Evolutionary conservation across 1,140 invertebrate species (phyloP), one percentile per base, ranked within the genome.

Genomic region (Zaprionus vittiger): DNA sequence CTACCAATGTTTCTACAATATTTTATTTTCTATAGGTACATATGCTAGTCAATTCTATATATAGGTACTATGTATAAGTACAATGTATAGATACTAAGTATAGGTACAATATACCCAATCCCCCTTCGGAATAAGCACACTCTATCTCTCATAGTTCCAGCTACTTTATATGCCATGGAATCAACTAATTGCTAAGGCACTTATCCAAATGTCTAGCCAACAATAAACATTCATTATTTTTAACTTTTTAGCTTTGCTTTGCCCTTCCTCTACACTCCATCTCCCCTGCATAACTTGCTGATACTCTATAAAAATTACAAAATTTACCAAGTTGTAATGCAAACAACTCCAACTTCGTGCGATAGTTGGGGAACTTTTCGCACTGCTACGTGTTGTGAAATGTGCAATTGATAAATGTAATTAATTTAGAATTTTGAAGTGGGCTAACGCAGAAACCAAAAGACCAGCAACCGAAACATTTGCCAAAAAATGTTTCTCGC

Each of bases 371-470:
- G 9, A 52, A 52, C 47, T 52, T 52, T 52, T 22, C 11, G 11
- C 15, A 47, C n/a, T 47, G 20, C 20, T 22, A 14, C 20, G 20
- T 52, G 47, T 24, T 52, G 20, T 6, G 22, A 55, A 68, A 60
- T 62, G n/a, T 47, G 24, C 65, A 72, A 61, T 61, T 66, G 63
- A 73, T 72, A 67, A 73, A 73, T 38, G 56, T 61, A 73, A 77
- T 77, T 77, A 77, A 77, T 77, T 73, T 67, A 67, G 41, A 66
- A 17, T 67, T 67, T 57, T 70, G 11, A 73, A 66, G 38, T 55
- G 69, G 41, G 59, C 26, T 34, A 64, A 44, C 41, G 15, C 41
- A 47, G 15, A 47, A 47, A 47, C 41, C n/a, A 7, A 9, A 9
- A 47, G 20, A 2, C 41, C n/a, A 17, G 4, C 24, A 52, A 22